phyloP scores from a whole-genome alignment of 2,888 invertebrate genomes.

The Tetramorium bicarinatum region DNA sequence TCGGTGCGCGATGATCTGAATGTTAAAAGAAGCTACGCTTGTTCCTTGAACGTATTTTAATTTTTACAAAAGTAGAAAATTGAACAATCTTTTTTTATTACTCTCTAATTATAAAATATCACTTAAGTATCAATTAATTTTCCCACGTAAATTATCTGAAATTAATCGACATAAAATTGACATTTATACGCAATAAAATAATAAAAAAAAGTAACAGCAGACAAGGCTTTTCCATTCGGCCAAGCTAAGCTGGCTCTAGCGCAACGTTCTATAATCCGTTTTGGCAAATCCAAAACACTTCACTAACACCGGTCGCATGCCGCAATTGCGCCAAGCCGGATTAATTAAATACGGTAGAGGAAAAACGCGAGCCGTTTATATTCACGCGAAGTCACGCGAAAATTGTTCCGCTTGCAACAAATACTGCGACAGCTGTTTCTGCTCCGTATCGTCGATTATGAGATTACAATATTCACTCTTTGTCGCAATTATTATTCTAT shows the following conservation, averaged over 20 bases:
- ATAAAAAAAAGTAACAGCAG: not conserved
- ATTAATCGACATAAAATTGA: not conserved
- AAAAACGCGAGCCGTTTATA: slow-evolving; percentile 56
- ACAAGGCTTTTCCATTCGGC: slow-evolving; percentile 3
- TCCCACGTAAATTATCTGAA: not conserved
- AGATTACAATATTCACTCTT: not conserved
- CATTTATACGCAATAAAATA: not conserved
- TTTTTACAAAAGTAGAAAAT: not conserved
- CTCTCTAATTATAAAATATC: not conserved
- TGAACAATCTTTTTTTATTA: not conserved
- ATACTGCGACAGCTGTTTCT: slow-evolving; percentile 29
- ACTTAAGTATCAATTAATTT: not conserved
- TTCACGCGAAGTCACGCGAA: slow-evolving; percentile 36
- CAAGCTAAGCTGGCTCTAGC: slow-evolving; percentile 51
- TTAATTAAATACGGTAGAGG: slow-evolving; percentile 58
- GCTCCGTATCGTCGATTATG: slow-evolving; percentile 6
- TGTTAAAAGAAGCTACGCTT: not conserved
- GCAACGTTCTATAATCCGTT: slow-evolving; percentile 66
- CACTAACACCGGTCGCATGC: slow-evolving; percentile 50
- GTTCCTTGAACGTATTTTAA: not conserved
- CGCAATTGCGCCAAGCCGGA: slow-evolving; percentile 52
- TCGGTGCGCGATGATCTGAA: not conserved
- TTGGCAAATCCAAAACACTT: slow-evolving; percentile 66
- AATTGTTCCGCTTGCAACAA: slow-evolving; percentile 25
- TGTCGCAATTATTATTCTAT: not conserved